Percentiles rank a stretch among this genome's conserved stretches.
phyloP scores from a whole-genome alignment of 1,140 invertebrate species.

The Saccostrea cuccullata region DNA sequence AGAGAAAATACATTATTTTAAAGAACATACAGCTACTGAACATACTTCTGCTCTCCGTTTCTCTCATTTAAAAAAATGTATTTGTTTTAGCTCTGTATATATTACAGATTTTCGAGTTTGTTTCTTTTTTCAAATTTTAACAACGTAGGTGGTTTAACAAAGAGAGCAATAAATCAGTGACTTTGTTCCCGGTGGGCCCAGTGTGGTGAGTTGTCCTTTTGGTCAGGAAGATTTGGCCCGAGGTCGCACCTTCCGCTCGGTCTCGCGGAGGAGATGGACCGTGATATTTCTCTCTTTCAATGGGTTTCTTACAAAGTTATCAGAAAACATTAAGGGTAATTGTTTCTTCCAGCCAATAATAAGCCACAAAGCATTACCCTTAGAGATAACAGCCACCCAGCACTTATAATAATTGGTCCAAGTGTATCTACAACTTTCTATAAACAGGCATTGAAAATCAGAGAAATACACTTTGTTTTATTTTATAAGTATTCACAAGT shows the following conservation, averaged over 20 bases:
- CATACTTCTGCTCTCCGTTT: too few species aligned
- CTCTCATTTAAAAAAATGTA: too few species aligned
- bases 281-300: not conserved
- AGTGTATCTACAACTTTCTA: not conserved
- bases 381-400: not conserved
- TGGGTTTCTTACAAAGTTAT: constrained; percentile 23
- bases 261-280: not conserved
- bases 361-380: not conserved
- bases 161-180: not conserved
- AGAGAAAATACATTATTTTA: not conserved
- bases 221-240: not conserved
- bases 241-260: not conserved
- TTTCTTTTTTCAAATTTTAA: not conserved
- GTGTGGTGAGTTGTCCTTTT: not conserved
- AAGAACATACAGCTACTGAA: not conserved
- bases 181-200: not conserved
- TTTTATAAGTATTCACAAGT: not conserved
- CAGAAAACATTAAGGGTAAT: constrained; percentile 14
- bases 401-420: constrained; percentile 7
- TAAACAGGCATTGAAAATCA: not conserved
- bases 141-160: constrained; percentile 12
- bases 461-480: not conserved
- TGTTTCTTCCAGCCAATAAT: constrained; percentile 17
- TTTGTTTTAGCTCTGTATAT: too few species aligned
- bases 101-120: too few species aligned